These are phyloP conservation scores for Hephaestus fuliginosus DNA, from an alignment of 2,797 vertebrate species.

Conservation along the genomic window DNA sequence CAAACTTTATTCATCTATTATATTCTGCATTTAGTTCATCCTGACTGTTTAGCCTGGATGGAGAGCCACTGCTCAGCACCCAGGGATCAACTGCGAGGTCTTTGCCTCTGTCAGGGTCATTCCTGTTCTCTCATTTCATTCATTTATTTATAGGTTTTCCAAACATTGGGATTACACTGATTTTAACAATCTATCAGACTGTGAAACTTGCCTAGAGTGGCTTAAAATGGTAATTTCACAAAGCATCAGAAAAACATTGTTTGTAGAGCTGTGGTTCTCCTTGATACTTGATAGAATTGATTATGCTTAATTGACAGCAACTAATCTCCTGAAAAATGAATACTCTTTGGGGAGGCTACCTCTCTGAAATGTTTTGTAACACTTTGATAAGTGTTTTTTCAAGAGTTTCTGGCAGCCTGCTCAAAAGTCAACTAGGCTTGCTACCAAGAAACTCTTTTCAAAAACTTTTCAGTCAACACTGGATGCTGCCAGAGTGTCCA, in stretches of 20 bases:
- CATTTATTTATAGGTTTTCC: conserved; percentile 3
- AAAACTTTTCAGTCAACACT: conserved; percentile 50
- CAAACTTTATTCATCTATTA: neutral
- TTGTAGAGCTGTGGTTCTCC: neutral
- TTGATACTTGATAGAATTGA: conserved; percentile 5
- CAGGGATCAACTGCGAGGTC: neutral
- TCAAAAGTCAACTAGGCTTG: conserved; percentile 48
- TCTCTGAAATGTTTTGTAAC: conserved; percentile 27
- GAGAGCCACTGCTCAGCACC: neutral
- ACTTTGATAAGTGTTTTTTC: conserved; percentile 27
- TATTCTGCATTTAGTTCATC: neutral
- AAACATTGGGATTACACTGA: conserved; percentile 14
- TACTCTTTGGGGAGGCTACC: neutral
- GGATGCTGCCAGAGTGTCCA: conserved; percentile 52
- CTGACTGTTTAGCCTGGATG: neutral
- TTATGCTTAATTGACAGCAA: neutral
- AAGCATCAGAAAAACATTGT: neutral
- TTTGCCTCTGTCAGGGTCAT: neutral
- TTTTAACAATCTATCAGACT: neutral
- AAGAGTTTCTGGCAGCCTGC: conserved; percentile 31
- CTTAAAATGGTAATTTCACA: neutral
- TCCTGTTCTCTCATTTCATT: neutral
- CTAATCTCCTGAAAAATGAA: conserved; percentile 24
- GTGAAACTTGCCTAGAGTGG: neutral
- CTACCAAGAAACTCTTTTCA: conserved; percentile 50